These are phyloP conservation scores for Raja brachyura DNA, from an alignment of 2,113 vertebrate species.

Conservation along the genomic window DNA sequence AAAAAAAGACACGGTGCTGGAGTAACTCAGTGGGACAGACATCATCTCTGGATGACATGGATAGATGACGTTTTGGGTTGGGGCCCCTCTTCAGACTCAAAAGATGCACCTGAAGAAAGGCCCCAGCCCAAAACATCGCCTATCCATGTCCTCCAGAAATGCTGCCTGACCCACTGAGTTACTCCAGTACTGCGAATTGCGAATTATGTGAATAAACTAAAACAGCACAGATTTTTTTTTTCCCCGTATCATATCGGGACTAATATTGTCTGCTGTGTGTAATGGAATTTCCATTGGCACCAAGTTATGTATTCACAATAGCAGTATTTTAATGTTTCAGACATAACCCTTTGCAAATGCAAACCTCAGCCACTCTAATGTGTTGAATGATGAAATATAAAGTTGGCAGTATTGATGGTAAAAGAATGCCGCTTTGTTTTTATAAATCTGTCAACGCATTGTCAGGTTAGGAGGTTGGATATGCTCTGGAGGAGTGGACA, in stretches of 20 bases:
- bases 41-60: too few relatives aligned
- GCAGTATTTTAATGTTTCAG: background rate
- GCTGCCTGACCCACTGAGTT: too few relatives aligned
- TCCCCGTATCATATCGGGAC: background rate
- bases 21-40: too few relatives aligned
- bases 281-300: conserved; percentile 20
- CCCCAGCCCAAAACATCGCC: too few relatives aligned
- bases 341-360: background rate
- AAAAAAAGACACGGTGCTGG: too few relatives aligned
- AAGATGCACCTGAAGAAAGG: too few relatives aligned
- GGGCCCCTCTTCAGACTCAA: too few relatives aligned
- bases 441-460: conserved; percentile 10
- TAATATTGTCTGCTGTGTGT: background rate
- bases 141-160: too few relatives aligned
- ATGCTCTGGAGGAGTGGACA: background rate
- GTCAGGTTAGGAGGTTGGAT: background rate
- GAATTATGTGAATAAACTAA: too few relatives aligned
- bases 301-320: background rate
- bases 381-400: background rate
- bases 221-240: background rate
- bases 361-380: background rate
- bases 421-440: background rate
- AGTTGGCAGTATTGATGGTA: background rate
- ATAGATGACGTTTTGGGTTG: too few relatives aligned
- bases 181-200: too few relatives aligned